A percentile compares a stretch with the other conserved stretches of the same genome.
Conservation (phyloP, 1,140 invertebrate genomes). For the Calosoma granatense region DNA sequence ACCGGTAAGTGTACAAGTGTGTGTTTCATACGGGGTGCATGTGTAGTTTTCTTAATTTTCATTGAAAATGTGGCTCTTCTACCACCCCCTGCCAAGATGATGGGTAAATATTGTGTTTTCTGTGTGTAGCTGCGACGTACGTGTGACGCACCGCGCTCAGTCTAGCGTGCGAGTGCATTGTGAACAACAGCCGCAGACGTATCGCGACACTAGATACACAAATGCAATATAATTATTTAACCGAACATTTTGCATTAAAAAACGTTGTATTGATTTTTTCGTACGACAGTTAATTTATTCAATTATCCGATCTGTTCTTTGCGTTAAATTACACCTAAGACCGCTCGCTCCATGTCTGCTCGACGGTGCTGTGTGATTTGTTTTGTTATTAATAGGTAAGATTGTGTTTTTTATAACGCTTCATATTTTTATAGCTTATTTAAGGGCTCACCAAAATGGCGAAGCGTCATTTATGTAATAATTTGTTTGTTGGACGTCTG, state of each 20-base stretch:
- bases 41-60: conserved; percentile 2
- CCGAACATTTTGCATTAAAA: conserved; percentile 35
- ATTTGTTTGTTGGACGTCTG: too few species aligned
- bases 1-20: neutral
- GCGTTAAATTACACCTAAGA: neutral
- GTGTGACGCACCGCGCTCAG: neutral
- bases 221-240: conserved; percentile 32
- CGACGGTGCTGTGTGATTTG: too few species aligned
- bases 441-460: conserved; percentile 6
- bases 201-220: neutral
- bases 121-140: neutral
- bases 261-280: conserved; percentile 32
- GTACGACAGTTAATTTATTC: conserved; percentile 8
- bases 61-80: neutral
- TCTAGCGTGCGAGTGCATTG: neutral
- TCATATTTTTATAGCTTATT: conserved; percentile 7
- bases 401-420: neutral
- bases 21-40: neutral
- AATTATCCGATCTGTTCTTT: neutral
- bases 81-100: neutral
- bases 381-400: neutral
- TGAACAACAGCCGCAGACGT: neutral
- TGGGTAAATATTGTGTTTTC: conserved; percentile 2
- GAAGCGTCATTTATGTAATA: conserved; percentile 7
- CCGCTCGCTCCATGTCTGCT: neutral